These are phyloP conservation scores for Neodon shergylaensis DNA, from an alignment of 2,113 vertebrate species.

Conservation along the genomic window DNA sequence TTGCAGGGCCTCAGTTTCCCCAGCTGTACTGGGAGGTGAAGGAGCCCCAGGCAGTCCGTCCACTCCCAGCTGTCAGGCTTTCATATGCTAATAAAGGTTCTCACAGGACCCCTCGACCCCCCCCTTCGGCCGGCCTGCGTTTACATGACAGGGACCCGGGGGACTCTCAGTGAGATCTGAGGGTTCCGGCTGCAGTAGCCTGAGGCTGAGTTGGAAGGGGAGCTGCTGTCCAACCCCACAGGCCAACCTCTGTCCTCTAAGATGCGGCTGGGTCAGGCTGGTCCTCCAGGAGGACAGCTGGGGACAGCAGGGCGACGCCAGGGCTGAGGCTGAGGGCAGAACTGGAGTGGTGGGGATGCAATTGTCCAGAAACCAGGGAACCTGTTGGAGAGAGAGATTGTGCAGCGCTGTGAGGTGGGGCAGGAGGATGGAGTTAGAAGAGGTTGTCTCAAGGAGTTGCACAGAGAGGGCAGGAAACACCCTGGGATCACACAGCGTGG, in stretches of 20 bases:
- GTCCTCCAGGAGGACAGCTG: neutral
- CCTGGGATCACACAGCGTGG: neutral
- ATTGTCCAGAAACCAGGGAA: neutral
- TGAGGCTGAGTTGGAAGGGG: slow-evolving; percentile 84
- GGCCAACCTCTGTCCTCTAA: slow-evolving; percentile 10
- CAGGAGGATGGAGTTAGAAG: neutral
- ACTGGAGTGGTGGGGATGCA: neutral
- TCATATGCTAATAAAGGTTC: slow-evolving; percentile 91
- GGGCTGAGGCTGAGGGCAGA: neutral
- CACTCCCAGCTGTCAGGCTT: slow-evolving; percentile 74
- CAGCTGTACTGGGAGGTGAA: neutral
- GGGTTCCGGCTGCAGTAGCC: slow-evolving; percentile 88
- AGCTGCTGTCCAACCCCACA: neutral
- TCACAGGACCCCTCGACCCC: slow-evolving; percentile 18
- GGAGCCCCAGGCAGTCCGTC: neutral
- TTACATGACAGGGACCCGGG: slow-evolving; percentile 87
- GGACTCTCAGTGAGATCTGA: slow-evolving; percentile 88
- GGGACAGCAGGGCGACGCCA: neutral
- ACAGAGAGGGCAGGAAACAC: neutral
- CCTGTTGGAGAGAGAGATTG: too few species aligned
- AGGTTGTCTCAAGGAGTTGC: neutral
- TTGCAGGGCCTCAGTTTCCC: slow-evolving; percentile 53
- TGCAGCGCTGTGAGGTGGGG: neutral
- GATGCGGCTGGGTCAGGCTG: neutral
- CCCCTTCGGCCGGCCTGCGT: slow-evolving; percentile 82